A percentile compares a stretch with the other conserved stretches of the same genome.
phyloP scores from a whole-genome alignment of 2,888 invertebrate genomes.

The Drosophila sordidula region DNA sequence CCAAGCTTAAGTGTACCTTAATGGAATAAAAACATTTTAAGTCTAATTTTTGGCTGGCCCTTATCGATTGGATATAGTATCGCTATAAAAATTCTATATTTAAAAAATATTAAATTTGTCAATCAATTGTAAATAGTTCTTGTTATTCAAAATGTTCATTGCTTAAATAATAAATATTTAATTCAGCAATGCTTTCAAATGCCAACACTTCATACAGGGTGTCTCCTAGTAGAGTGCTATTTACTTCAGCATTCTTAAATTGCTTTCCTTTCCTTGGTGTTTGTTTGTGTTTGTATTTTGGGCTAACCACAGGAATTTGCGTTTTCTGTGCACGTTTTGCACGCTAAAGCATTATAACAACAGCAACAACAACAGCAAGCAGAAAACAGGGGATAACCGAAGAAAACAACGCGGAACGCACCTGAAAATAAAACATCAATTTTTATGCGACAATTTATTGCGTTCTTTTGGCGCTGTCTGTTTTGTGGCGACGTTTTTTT shows the following conservation, averaged over 20 bases:
- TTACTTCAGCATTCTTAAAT: background rate
- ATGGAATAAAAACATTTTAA: too few relatives aligned
- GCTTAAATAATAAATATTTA: too few relatives aligned
- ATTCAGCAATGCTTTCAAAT: too few relatives aligned
- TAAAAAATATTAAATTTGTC: too few relatives aligned
- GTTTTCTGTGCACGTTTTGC: conserved; percentile 78
- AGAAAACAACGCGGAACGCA: conserved; percentile 29
- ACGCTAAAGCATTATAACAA: conserved; percentile 44
- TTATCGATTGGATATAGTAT: too few relatives aligned
- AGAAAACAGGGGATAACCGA: background rate
- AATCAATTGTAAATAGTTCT: too few relatives aligned
- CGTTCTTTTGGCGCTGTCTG: conserved; percentile 39
- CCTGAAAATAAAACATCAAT: conserved; percentile 78
- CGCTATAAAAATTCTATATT: too few relatives aligned
- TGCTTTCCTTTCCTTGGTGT: conserved; percentile 15
- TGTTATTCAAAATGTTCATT: too few relatives aligned
- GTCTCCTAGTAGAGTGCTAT: background rate
- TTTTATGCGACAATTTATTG: conserved; percentile 81
- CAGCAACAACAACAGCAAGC: conserved; percentile 24
- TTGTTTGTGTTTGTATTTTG: conserved; percentile 42
- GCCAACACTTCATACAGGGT: background rate
- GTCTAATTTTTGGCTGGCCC: too few relatives aligned
- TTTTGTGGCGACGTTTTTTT: conserved; percentile 29
- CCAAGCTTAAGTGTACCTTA: too few relatives aligned
- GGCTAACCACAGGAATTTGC: conserved; percentile 61